Conservation (phyloP, 2,113 vertebrate genomes). For the Arizona elegans region DNA sequence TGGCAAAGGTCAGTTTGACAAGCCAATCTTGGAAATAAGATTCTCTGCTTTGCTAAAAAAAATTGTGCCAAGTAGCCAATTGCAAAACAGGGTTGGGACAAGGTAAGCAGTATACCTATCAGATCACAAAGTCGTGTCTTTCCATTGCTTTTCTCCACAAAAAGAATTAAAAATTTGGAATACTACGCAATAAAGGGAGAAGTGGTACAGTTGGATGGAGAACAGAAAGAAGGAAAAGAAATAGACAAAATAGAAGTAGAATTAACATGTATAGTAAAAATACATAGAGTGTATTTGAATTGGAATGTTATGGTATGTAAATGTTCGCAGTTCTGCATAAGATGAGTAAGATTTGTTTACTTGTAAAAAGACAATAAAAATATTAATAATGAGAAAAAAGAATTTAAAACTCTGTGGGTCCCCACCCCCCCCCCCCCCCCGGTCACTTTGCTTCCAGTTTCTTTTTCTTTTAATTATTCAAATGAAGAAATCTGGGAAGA, state of each 20-base stretch:
- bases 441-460: not conserved
- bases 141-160: slow-evolving; percentile 5
- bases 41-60: not conserved
- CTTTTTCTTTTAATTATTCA: slow-evolving; percentile 11
- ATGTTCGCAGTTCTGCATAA: too few species aligned
- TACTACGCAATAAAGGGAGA: too few species aligned
- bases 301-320: too few species aligned
- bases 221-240: too few species aligned
- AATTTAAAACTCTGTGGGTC: not conserved
- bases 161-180: not conserved
- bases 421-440: accelerated
- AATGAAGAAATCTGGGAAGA: slow-evolving; percentile 19
- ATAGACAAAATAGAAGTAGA: too few species aligned
- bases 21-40: not conserved
- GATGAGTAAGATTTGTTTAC: too few species aligned
- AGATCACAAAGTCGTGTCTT: not conserved
- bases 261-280: too few species aligned
- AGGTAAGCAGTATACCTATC: not conserved
- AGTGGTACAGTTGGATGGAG: too few species aligned
- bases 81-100: not conserved
- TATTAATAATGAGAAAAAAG: not conserved
- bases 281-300: too few species aligned
- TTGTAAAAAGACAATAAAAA: too few species aligned
- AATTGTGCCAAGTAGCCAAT: not conserved
- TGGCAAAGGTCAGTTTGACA: not conserved